Base-by-base conservation (phyloP, 2,797 vertebrate genomes). In the Schizopygopsis malacanthus region DNA sequence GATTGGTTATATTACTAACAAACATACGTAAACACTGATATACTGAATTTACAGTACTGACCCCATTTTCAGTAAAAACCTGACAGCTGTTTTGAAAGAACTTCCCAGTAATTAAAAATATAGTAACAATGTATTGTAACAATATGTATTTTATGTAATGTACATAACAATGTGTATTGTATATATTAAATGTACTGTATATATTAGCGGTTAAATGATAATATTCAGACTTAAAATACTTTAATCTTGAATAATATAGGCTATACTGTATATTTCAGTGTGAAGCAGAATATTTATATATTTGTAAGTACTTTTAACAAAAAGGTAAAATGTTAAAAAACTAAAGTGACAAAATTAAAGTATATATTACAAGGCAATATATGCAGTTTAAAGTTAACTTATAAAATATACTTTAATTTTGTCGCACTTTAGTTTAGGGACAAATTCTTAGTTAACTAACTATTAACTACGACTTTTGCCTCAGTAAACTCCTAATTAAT, bases 1-100 rank as follows among this genome's bases (percentile, higher is more conserved):
- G 89, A 90, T 89, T 70, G 43, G 76, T 37, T 79, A 81, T 83
- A 90, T 88, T 87, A 85, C 73, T 39, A 50, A 67, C 75, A 67
- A 2, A 18, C 22, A 84, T 16, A 82, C 80, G 83, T 7, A 86
- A 59, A 75, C 41, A 79, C 75, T 71, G 69, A 41, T 47, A 83
- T 43, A 63, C 73, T 72, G 20, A 15, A 25, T 59, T 41, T 25
- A 43, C 54, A 43, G 37, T 41, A 39, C 12, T 41, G 2, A 41
- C 4, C 5, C 10, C 13, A 41, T 59, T 41, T 15, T 16, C 37
- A 15, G 6, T 3, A 37, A 20, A 56, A 77, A 39, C 11, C 75
- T 77, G 33, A 52, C 18, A 54, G 13, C n/a, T 25, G 6, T 69
- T 28, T 69, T 20, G 8, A 45, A 33, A 54, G 73, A 54, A 37